Base-by-base conservation (phyloP, 1,140 invertebrate species). In the Nymphalis io region DNA sequence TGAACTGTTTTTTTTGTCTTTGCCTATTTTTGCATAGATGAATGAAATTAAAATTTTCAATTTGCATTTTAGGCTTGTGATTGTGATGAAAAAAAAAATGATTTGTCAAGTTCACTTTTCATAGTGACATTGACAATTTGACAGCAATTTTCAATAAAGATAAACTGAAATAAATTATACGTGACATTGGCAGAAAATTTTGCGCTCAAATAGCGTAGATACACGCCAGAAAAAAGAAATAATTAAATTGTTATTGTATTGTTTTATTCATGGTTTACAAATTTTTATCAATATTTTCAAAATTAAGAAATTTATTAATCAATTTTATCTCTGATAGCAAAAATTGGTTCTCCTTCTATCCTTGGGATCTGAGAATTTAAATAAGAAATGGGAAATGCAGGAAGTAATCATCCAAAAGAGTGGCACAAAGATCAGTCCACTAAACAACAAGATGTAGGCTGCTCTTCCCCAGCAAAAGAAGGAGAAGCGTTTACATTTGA, bases 401-500 rank as follows among this genome's bases (percentile, higher is more conserved):
- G 95, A 57, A 96, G 95, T 77, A 94, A 94, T 73, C 92, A 93
- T 68, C 92, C 93, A 40, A 92, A 94, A 75, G 94, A 95, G 75
- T 93, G 95, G 80, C 94, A 94, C 68, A 94, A 94, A 80, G 93
- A 93, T 58, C 90, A 82, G 16, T 73, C 70, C 44, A 70, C 74
- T 20, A 91, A 91, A 66, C 75, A 79, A 60, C 78, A 92, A 40
- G 94, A 94, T 65, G 90, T 83, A 6, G 93, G 93, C 18, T 95
- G 95, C 11, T 93, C 94, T 18, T 96, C 95, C 0, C 95, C 95
- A 42, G 92, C 91, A 21, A 96, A 95, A 79, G 96, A 97, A 79
- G 96, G 95, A 57, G 95, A 96, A 90, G 96, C 96, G 51, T 97
- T 97, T 92, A 93, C 95, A 40, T 97, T 97, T 90, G 96, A 97